Percentiles rank a stretch among this genome's conserved stretches.
Evolutionary conservation across 2,113 vertebrate species (phyloP).

Genomic region (Catharus fuscescens): DNA sequence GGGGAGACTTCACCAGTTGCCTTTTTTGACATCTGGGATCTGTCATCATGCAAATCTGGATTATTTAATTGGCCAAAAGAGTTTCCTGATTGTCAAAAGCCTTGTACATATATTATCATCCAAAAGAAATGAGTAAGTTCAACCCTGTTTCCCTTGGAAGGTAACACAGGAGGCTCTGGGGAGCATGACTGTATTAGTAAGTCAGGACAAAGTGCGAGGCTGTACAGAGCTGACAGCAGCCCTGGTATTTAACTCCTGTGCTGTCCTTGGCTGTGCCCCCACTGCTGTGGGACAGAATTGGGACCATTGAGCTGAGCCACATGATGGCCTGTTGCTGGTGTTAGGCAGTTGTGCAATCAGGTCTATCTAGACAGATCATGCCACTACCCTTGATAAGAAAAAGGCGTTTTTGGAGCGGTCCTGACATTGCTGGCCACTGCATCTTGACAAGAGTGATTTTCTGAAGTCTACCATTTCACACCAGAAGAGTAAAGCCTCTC

Average conservation of each 20-base stretch:
- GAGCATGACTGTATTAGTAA: background rate
- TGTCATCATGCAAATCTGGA: background rate
- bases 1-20: background rate
- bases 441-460: background rate
- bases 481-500: background rate
- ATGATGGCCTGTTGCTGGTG: background rate
- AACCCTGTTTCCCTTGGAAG: slow-evolving; percentile 8
- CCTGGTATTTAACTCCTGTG: background rate
- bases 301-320: background rate
- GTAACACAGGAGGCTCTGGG: slow-evolving; percentile 24
- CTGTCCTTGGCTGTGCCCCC: slow-evolving; percentile 1
- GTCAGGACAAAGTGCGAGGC: slow-evolving; percentile 51
- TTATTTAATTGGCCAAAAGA: background rate
- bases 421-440: background rate
- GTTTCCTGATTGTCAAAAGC: slow-evolving; percentile 1
- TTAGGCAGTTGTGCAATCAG: background rate
- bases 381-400: background rate
- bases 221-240: background rate
- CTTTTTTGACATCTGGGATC: slow-evolving; percentile 24
- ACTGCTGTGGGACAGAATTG: background rate
- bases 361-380: background rate
- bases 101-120: background rate
- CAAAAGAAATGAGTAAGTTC: background rate
- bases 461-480: background rate
- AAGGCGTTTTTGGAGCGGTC: background rate